These are phyloP conservation scores for Triplophysa dalaica DNA, from an alignment of 2,113 vertebrate species.

Conservation along the genomic window DNA sequence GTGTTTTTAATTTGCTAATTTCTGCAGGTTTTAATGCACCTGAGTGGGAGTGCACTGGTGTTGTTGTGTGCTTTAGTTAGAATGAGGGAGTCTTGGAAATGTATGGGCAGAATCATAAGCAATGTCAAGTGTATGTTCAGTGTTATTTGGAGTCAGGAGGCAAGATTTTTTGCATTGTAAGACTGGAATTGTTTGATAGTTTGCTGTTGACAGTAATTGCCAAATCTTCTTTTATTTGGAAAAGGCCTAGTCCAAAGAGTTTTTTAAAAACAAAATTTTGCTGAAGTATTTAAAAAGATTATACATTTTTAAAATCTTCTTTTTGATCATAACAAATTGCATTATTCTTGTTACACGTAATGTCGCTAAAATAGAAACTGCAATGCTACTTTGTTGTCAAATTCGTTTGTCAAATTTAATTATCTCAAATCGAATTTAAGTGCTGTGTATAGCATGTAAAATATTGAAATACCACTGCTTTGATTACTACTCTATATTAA, in stretches of 20 bases:
- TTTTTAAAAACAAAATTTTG: background rate
- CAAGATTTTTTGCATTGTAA: background rate
- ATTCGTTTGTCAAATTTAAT: background rate
- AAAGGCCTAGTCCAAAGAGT: no score
- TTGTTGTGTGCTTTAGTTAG: background rate
- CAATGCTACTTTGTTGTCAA: background rate
- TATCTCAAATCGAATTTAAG: background rate
- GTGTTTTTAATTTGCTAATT: constrained; percentile 5
- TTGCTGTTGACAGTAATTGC: no score
- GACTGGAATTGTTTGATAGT: background rate
- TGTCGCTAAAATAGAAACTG: background rate
- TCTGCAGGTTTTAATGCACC: background rate
- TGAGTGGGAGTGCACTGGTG: background rate
- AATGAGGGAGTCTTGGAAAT: background rate
- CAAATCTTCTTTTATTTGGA: no score
- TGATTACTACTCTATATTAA: background rate
- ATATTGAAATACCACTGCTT: background rate
- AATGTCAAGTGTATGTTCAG: background rate
- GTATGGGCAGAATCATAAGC: background rate
- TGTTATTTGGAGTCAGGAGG: background rate
- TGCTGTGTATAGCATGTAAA: background rate
- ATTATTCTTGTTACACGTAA: background rate
- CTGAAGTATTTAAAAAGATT: background rate
- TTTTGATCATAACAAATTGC: background rate
- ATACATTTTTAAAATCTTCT: background rate